phyloP scores from a whole-genome alignment of 2,113 vertebrate species.

The Peromyscus polionotus region DNA sequence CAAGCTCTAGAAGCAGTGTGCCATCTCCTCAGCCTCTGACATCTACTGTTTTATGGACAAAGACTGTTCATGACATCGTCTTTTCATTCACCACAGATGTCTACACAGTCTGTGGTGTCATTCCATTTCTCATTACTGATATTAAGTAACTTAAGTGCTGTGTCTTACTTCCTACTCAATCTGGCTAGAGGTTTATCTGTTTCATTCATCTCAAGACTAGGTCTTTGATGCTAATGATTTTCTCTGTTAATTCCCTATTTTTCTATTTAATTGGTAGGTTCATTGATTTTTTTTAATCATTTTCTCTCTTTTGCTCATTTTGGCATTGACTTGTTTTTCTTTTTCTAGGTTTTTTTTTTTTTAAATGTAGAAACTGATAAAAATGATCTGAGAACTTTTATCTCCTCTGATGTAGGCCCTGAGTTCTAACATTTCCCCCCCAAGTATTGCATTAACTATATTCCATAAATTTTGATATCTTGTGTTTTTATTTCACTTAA shows the following conservation, averaged over 20 bases:
- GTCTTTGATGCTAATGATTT: background rate
- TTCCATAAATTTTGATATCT: slow-evolving; percentile 24
- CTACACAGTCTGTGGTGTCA: background rate
- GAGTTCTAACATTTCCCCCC: background rate
- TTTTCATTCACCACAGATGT: background rate
- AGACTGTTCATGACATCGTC: background rate
- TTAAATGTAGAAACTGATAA: background rate
- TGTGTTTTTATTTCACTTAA: slow-evolving; percentile 39
- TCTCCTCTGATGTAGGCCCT: background rate
- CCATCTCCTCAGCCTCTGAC: background rate
- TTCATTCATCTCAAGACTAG: background rate
- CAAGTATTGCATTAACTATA: background rate
- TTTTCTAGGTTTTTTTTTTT: background rate
- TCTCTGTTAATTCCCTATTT: background rate
- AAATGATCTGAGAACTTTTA: background rate
- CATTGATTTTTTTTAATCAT: background rate
- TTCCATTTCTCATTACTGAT: background rate
- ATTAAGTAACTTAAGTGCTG: background rate
- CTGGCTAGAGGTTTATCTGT: background rate
- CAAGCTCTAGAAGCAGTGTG: background rate
- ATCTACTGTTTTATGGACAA: background rate
- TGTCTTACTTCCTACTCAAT: background rate
- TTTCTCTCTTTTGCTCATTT: background rate
- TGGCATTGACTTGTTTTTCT: background rate
- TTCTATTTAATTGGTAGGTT: background rate